Percentiles rank a stretch among this genome's conserved stretches.
Conservation (phyloP, 2,888 invertebrate genomes). For the Leptodirus hochenwartii region DNA sequence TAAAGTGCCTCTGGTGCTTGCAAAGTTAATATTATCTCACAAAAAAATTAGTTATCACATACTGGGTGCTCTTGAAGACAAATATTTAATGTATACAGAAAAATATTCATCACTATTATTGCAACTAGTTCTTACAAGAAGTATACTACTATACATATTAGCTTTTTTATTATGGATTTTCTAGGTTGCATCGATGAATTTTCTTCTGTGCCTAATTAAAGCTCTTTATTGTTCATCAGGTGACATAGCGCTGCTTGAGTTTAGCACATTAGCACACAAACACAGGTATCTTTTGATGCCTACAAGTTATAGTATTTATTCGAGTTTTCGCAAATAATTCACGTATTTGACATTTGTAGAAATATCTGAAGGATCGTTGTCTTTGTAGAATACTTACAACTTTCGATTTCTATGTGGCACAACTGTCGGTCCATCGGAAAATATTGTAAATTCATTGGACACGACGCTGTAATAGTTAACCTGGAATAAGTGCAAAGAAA, state of each 20-base stretch:
- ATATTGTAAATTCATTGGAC: constrained; percentile 91
- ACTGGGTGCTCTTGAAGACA: too few species aligned
- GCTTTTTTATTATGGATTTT: too few species aligned
- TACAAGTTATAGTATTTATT: constrained; percentile 9
- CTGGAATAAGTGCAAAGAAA: constrained; percentile 33
- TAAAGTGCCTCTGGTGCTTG: constrained; percentile 16
- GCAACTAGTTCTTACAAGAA: too few species aligned
- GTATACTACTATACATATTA: too few species aligned
- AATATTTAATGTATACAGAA: too few species aligned
- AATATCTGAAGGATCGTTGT: too few species aligned
- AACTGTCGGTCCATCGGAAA: constrained; percentile 93
- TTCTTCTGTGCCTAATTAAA: too few species aligned
- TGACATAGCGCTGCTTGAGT: constrained; percentile 11
- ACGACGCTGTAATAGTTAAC: constrained; percentile 87
- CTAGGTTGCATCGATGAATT: too few species aligned
- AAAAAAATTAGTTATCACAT: too few species aligned
- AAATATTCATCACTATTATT: too few species aligned
- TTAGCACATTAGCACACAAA: constrained; percentile 22
- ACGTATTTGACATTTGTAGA: constrained; percentile 10
- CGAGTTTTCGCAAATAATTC: constrained; percentile 2
- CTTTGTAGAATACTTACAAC: constrained; percentile 94
- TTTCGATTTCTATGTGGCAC: constrained; percentile 91
- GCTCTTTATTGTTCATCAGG: too few species aligned
- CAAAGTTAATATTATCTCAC: constrained; percentile 8
- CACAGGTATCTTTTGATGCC: constrained; percentile 27